phyloP scores from a whole-genome alignment of 2,113 vertebrate species.

The Scalopus aquaticus region DNA sequence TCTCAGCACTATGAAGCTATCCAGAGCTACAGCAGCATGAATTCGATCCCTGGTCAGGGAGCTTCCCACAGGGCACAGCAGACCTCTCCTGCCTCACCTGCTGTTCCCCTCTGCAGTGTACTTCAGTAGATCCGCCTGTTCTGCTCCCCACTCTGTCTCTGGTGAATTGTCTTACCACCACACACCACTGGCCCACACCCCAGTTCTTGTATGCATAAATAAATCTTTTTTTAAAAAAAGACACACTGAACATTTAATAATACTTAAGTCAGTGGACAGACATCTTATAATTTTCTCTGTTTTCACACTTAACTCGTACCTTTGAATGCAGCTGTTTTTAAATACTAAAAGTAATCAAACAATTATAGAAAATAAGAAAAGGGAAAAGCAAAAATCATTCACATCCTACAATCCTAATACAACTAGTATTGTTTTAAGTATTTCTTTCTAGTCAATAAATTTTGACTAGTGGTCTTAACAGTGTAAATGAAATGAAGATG shows the following conservation, averaged over 20 bases:
- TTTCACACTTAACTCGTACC: not conserved
- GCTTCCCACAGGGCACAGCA: no score
- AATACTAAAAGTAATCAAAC: not conserved
- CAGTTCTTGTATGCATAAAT: no score
- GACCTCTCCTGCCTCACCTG: no score
- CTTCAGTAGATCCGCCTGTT: no score
- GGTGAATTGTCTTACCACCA: no score
- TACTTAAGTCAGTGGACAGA: not conserved
- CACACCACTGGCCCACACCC: no score
- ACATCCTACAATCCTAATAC: not conserved
- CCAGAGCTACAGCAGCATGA: no score
- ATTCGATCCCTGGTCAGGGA: no score
- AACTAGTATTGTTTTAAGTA: not conserved
- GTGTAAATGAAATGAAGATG: not conserved
- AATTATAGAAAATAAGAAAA: not conserved
- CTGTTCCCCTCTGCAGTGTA: no score
- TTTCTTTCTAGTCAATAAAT: conserved; percentile 27
- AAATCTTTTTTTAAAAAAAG: no score
- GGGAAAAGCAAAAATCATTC: conserved; percentile 17
- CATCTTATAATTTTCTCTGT: not conserved
- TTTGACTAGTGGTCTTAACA: not conserved
- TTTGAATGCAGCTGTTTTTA: conserved; percentile 8
- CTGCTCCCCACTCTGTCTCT: no score
- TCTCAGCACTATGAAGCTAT: no score
- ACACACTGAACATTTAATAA: conserved; percentile 4